Evolutionary conservation across 2,113 vertebrate genomes (phyloP), one percentile per base, ranked within the genome.

Genomic region (Thermophis baileyi): DNA sequence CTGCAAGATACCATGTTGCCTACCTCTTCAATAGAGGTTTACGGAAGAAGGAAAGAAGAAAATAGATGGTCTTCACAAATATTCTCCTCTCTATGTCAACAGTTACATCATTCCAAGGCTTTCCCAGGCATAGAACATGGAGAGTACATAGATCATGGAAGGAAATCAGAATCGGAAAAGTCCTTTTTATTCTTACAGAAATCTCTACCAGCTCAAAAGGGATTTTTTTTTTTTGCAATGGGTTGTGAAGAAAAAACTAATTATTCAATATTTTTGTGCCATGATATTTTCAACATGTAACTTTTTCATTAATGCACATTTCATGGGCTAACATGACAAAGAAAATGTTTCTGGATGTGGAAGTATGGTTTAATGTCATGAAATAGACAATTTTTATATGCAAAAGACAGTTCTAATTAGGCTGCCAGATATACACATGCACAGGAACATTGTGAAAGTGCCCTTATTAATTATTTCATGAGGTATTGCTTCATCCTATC

Each of bases 251-350:
- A 35, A 6, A 35, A 74, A 35, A 35, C 57, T 57, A 91, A 90
- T 49, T 44, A 90, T 93, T 88, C 92, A 94, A 92, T 91, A 12
- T 63, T 91, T 91, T 87, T 74, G 69, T 74, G n/a, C 16, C 69
- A 74, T 18, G 14, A 74, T 74, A 35, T 44, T 46, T 47, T 44
- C 10, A 51, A 57, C 30, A 47, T 18, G 57, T 54, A 50, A 22
- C 4, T 87, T 54, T 87, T 87, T 86, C 7, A 88, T 51, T 63
- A 88, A 88, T 88, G 18, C 25, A 50, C 20, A 49, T 46, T 5
- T 91, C 81, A 87, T 35, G 74, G 40, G 24, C 2, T 87, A 25
- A 24, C 9, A 35, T 92, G 55, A 18, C 27, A 60, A 30, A 63
- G 46, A 49, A 91, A 87, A 60, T 25, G 30, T 87, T 87, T 91